Base-by-base conservation (phyloP, 92 coral and sea anemone species). In the Palythoa grandiflora region DNA sequence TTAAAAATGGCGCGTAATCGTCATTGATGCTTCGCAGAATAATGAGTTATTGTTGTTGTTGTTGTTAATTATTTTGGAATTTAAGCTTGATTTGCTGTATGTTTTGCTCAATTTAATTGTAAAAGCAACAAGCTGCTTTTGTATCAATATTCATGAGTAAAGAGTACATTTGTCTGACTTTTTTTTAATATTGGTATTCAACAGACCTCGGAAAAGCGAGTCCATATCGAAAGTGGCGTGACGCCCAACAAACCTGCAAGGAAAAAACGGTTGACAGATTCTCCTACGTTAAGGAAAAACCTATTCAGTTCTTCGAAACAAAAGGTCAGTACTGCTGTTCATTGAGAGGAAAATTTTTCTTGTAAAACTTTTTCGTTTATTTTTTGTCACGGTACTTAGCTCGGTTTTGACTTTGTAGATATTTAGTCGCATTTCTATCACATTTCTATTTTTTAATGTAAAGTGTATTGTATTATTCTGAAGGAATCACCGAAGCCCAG, bases 201-300 rank as follows among this genome's bases (percentile, higher is more conserved):
- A 59, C 66, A 59, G 66, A 59, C 66, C 66, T 59, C 19, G 66
- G 66, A 59, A 38, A 72, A 72, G 76, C 52, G 21, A 37, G n/a
- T 20, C n/a, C 76, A 72, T 38, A 44, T 72, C 19, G 76, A 72
- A 72, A 37, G 51, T 72, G 76, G 76, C 40, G 19, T 17, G 50
- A 38, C 76, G 40, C 76, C 76, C 40, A 38, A 72, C 51, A 72
- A 72, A 72, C 76, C 76, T 59, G 66, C 76, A 38, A 72, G n/a
- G 52, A 37, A 37, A 38, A 72, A 72, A 59, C 66, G 20, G 21
- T 59, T 59, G 66, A 59, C 66, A 12, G 66, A 59, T 59, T 59
- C 66, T 59, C 20, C 66, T 59, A 12, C 66, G 66, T 59, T 59
- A 2, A 72, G 76, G 38, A 37, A 44, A 35, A 13, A 15, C 47